phyloP scores from a whole-genome alignment of 1,140 invertebrate species.

The Lucilia cuprina region DNA sequence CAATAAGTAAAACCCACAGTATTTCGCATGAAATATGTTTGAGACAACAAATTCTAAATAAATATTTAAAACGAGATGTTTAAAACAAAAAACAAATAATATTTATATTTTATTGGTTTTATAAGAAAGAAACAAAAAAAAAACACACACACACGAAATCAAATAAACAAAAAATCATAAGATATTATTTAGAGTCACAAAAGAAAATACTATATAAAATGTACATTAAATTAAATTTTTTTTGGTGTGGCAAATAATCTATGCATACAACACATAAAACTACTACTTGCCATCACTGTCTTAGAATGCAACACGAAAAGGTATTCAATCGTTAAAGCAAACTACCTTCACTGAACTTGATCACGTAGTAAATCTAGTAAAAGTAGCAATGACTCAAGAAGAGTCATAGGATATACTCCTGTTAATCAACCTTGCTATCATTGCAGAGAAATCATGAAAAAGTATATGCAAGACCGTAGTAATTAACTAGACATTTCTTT shows the following conservation, averaged over 20 bases:
- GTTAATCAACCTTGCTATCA: no score
- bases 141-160: not conserved
- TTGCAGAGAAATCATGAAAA: no score
- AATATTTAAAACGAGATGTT: conserved; percentile 3
- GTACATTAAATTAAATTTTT: not conserved
- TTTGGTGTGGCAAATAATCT: not conserved
- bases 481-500: no score
- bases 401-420: no score
- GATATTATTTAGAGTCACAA: not conserved
- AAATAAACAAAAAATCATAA: conserved; percentile 6
- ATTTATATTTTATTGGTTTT: conserved; percentile 34
- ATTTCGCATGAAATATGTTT: not conserved
- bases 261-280: not conserved
- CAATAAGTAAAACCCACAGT: conserved; percentile 16
- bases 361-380: no score
- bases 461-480: no score
- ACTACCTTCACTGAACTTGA: no score
- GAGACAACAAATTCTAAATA: not conserved
- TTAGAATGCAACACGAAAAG: not conserved
- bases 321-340: no score
- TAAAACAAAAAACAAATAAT: not conserved
- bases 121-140: not conserved
- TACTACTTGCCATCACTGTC: not conserved
- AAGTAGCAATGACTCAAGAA: no score
- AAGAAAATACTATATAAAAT: not conserved